A percentile compares a stretch with the other conserved stretches of the same genome.
phyloP scores from a whole-genome alignment of 2,113 vertebrate genomes.

The Mormoops blainvillei region DNA sequence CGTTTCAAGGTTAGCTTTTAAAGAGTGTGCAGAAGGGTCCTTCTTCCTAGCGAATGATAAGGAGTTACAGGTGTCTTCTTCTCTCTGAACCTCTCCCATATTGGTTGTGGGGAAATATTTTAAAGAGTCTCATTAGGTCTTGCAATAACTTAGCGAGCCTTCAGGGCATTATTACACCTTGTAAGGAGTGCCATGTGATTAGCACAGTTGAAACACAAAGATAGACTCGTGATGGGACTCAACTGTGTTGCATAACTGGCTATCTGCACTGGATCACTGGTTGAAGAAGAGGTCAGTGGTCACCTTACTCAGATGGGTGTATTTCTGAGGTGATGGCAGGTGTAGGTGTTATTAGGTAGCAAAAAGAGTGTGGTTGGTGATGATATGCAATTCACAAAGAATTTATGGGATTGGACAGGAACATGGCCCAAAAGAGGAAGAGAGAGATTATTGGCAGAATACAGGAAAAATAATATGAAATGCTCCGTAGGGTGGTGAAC shows the following conservation, averaged over 20 bases:
- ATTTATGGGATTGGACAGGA: not conserved
- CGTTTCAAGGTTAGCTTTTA: slow-evolving; percentile 32
- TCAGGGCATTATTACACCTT: not conserved
- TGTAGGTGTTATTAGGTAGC: too few relatives aligned
- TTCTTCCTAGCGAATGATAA: not conserved
- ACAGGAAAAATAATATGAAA: not conserved
- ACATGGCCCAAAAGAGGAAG: not conserved
- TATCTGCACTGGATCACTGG: too few relatives aligned
- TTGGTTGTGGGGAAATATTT: not conserved
- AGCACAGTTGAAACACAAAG: not conserved
- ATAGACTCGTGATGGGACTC: rapidly evolving
- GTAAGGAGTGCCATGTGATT: not conserved
- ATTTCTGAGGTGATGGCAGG: too few relatives aligned
- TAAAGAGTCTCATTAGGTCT: not conserved
- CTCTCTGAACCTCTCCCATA: not conserved
- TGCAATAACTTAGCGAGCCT: not conserved
- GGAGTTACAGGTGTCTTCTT: not conserved
- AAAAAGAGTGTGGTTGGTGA: not conserved
- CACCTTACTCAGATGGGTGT: rapidly evolving
- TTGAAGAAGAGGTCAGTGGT: not conserved
- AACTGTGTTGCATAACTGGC: not conserved
- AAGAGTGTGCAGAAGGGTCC: not conserved
- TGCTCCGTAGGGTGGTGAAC: not conserved
- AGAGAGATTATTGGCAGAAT: not conserved
- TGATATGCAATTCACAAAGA: not conserved